phyloP scores from a whole-genome alignment of 2,888 invertebrate species.

The Steinernema scapterisci region DNA sequence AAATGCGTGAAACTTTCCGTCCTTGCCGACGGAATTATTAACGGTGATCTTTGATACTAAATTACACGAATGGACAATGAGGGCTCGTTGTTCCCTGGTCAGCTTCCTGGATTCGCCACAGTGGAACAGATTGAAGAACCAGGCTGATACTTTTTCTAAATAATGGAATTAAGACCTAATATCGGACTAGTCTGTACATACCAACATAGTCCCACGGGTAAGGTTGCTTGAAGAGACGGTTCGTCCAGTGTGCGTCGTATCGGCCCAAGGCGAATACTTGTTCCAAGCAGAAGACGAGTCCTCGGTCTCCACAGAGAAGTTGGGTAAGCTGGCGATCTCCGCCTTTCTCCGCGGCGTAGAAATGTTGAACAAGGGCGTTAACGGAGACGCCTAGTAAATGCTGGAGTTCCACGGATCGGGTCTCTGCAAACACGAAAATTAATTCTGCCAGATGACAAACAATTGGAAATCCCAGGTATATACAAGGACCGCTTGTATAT shows the following conservation, averaged over 20 bases:
- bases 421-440: slow-evolving; percentile 14
- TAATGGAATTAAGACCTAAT: not conserved
- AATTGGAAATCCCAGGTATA: not conserved
- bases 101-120: slow-evolving; percentile 60
- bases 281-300: slow-evolving; percentile 89
- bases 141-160: slow-evolving; percentile 57
- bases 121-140: slow-evolving; percentile 62
- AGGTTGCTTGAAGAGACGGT: slow-evolving; percentile 88
- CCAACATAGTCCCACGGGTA: slow-evolving; percentile 98
- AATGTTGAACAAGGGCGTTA: slow-evolving; percentile 94
- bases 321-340: slow-evolving; percentile 75
- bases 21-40: slow-evolving; percentile 87
- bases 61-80: slow-evolving; percentile 86
- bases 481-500: not conserved
- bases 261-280: slow-evolving; percentile 94
- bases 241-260: slow-evolving; percentile 81
- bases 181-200: slow-evolving; percentile 69
- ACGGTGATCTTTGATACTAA: slow-evolving; percentile 86
- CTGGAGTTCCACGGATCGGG: slow-evolving; percentile 70
- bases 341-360: slow-evolving; percentile 70
- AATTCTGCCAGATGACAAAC: not conserved
- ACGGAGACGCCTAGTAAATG: slow-evolving; percentile 86
- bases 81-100: slow-evolving; percentile 72
- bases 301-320: slow-evolving; percentile 90
- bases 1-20: slow-evolving; percentile 95